A percentile compares a stretch with the other conserved stretches of the same genome.
Conservation (phyloP, 2,888 invertebrate species). For the Salpingus planirostris region DNA sequence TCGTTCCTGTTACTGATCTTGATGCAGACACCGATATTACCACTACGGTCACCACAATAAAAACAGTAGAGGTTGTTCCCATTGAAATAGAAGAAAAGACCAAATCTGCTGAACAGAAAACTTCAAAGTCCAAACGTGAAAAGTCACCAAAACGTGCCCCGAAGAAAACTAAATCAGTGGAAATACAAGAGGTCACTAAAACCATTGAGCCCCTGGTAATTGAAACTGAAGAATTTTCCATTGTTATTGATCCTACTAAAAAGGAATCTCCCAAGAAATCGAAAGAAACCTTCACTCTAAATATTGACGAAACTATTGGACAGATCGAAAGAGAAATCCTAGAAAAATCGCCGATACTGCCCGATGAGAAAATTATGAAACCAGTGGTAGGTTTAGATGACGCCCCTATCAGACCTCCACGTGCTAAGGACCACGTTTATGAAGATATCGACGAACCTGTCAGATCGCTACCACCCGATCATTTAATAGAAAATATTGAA, state of each 20-base stretch:
- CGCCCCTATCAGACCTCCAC: slow-evolving; percentile 20
- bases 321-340: slow-evolving; percentile 28
- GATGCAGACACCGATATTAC: slow-evolving; percentile 11
- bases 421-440: slow-evolving; percentile 26
- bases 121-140: too few relatives aligned
- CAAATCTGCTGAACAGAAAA: slow-evolving; percentile 10
- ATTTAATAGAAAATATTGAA: slow-evolving; percentile 5
- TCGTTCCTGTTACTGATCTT: slow-evolving; percentile 19
- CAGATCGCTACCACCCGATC: slow-evolving; percentile 15
- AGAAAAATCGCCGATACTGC: slow-evolving; percentile 25
- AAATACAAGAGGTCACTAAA: slow-evolving; percentile 33
- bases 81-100: slow-evolving; percentile 10
- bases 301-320: slow-evolving; percentile 26
- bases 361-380: slow-evolving; percentile 26
- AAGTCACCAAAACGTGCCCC: neutral
- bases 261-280: slow-evolving; percentile 29
- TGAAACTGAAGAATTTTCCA: slow-evolving; percentile 33
- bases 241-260: slow-evolving; percentile 30
- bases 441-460: slow-evolving; percentile 28
- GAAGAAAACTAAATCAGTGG: slow-evolving; percentile 22
- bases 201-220: slow-evolving; percentile 31
- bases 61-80: too few relatives aligned
- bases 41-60: too few relatives aligned
- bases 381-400: slow-evolving; percentile 17
- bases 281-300: slow-evolving; percentile 29